Evolutionary conservation across 2,113 vertebrate species (phyloP).

Genomic region (Trochalopteron elliotii): DNA sequence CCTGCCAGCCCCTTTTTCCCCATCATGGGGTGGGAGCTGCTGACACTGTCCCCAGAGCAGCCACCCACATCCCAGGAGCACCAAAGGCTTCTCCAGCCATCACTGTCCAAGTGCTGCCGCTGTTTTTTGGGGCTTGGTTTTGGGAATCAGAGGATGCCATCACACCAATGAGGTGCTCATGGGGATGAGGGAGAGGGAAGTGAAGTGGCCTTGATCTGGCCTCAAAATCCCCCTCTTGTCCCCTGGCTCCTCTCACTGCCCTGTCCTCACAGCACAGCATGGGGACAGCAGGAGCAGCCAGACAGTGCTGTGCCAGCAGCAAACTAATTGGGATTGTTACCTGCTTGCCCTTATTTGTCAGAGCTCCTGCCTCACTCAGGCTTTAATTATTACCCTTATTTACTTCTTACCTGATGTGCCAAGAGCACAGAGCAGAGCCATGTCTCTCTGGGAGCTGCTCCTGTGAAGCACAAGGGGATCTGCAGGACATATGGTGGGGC

Average conservation of each 20-base stretch:
- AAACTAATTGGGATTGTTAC: conserved; percentile 25
- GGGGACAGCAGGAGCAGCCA: not conserved
- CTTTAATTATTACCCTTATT: conserved; percentile 22
- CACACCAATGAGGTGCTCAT: fast-evolving
- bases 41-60: not conserved
- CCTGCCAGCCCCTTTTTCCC: not conserved
- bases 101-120: not conserved
- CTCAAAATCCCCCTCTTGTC: not conserved
- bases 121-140: not conserved
- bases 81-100: not conserved
- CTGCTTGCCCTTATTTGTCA: conserved; percentile 38
- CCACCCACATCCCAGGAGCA: not conserved
- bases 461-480: not conserved
- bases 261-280: not conserved
- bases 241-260: not conserved
- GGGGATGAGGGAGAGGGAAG: not conserved
- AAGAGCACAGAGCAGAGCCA: fast-evolving
- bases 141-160: not conserved
- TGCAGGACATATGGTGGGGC: not conserved
- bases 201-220: not conserved
- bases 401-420: not conserved
- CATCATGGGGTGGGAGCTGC: not conserved
- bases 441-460: not conserved
- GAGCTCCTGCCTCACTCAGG: not conserved
- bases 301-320: not conserved